Evolutionary conservation across 64 coral and sea anemone genomes (phyloP).

Genomic region (Porites lutea): DNA sequence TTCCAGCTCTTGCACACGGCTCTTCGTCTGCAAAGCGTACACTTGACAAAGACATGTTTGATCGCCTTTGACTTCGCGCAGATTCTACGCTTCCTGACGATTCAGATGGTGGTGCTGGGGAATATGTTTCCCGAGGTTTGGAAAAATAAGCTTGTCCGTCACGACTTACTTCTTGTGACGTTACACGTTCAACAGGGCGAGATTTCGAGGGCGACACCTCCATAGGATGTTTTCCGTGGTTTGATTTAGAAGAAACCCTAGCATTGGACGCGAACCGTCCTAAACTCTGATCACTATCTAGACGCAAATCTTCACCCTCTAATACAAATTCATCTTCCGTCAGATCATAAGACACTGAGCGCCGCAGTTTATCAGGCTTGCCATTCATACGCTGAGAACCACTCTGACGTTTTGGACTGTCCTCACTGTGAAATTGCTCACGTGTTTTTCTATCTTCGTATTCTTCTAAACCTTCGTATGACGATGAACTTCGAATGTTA

Average conservation of each 20-base stretch:
- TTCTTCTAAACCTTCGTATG: constrained; percentile 13
- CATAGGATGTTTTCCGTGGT: neutral
- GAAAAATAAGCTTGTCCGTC: neutral
- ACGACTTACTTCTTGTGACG: neutral
- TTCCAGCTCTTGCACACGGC: neutral
- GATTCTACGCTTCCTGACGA: constrained; percentile 57
- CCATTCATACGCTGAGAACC: neutral
- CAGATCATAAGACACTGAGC: neutral
- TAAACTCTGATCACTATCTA: neutral
- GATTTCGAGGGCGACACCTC: neutral
- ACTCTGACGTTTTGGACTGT: neutral
- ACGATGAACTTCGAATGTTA: neutral
- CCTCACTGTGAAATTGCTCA: neutral
- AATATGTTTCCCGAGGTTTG: neutral
- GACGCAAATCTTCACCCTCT: neutral
- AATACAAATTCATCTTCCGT: neutral
- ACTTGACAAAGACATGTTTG: constrained; percentile 31
- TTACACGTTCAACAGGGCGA: neutral
- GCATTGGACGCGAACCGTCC: neutral
- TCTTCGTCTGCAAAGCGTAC: constrained; percentile 70
- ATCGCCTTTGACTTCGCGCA: neutral
- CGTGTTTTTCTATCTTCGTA: neutral
- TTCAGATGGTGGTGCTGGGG: neutral
- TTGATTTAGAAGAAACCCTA: neutral
- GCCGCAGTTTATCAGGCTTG: neutral